A percentile compares a stretch with the other conserved stretches of the same genome.
Conservation (phyloP, 2,113 vertebrate species). For the Chlorodrepanis virens region DNA sequence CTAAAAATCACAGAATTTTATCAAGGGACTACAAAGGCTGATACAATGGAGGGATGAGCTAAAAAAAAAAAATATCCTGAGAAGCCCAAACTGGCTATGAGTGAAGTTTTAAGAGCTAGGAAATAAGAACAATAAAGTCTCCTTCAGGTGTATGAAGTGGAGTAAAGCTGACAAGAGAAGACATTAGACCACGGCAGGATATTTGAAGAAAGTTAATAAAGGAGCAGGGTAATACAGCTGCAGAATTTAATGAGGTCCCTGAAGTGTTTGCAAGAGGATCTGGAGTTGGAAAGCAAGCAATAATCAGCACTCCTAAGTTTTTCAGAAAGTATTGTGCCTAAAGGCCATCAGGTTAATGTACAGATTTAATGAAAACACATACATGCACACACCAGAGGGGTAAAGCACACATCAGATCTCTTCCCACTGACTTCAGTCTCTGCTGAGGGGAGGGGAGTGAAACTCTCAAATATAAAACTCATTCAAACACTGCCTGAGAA, state of each 20-base stretch:
- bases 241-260: slow-evolving; percentile 47
- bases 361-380: slow-evolving; percentile 30
- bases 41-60: neutral
- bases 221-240: neutral
- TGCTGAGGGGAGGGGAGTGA: neutral
- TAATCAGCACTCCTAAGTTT: slow-evolving; percentile 1
- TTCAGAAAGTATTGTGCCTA: slow-evolving; percentile 28
- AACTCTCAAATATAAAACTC: neutral
- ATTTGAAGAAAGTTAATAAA: slow-evolving; percentile 49
- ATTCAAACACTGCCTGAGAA: neutral
- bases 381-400: neutral
- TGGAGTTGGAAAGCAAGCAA: neutral
- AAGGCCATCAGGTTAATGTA: slow-evolving; percentile 27
- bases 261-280: slow-evolving; percentile 26
- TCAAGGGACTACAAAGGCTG: neutral
- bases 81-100: neutral
- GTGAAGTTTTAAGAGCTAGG: slow-evolving; percentile 14
- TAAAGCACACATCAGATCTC: neutral
- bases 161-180: slow-evolving; percentile 29
- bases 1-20: neutral
- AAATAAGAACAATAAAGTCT: slow-evolving; percentile 29
- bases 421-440: neutral
- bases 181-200: neutral
- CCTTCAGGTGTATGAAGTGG: slow-evolving; percentile 5
- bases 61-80: neutral